phyloP scores from a whole-genome alignment of 2,797 vertebrate species.

The Labroides dimidiatus region DNA sequence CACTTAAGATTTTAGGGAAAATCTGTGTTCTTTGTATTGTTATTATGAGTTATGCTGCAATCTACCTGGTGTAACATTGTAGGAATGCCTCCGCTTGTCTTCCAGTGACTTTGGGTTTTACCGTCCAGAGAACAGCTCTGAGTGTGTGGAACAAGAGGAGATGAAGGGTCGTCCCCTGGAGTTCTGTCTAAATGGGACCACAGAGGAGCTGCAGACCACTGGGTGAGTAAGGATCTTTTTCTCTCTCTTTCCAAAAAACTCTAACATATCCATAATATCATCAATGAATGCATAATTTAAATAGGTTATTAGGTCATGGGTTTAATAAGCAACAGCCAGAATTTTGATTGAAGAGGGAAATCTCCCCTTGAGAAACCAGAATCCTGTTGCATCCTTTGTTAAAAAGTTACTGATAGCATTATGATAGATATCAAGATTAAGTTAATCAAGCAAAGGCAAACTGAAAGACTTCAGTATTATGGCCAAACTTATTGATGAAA shows the following conservation, averaged over 20 bases:
- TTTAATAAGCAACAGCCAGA: background rate
- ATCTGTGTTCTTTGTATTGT: no score
- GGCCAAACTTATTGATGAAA: no score
- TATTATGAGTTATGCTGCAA: no score
- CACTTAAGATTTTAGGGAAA: no score
- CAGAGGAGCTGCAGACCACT: slow-evolving; percentile 89
- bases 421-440: no score
- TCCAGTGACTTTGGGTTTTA: slow-evolving; percentile 94
- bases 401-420: no score
- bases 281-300: background rate
- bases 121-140: slow-evolving; percentile 89
- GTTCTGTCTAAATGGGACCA: slow-evolving; percentile 91
- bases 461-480: no score
- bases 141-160: slow-evolving; percentile 91
- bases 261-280: background rate
- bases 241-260: background rate
- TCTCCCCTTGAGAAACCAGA: no score
- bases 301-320: no score
- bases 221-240: slow-evolving; percentile 83
- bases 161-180: slow-evolving; percentile 89
- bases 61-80: background rate
- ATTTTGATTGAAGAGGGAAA: no score
- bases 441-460: no score
- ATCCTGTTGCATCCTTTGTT: no score
- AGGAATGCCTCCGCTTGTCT: slow-evolving; percentile 4